A percentile compares a stretch with the other conserved stretches of the same genome.
Conservation (phyloP, 2,888 invertebrate species). For the Toxonevra muliebris region DNA sequence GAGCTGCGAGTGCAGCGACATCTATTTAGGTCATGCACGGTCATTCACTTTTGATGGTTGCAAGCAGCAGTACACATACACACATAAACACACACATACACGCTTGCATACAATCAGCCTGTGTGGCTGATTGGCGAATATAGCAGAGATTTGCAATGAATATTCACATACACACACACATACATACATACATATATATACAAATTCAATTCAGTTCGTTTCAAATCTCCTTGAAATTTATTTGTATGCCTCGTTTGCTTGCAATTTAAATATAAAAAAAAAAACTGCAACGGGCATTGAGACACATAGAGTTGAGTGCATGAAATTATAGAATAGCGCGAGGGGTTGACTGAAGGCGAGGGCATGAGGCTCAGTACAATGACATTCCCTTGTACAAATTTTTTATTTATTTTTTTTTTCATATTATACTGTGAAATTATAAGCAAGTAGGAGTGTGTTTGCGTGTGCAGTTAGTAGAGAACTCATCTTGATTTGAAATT, state of each 20-base stretch:
- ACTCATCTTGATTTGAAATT: no score
- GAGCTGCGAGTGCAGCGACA: constrained; percentile 70
- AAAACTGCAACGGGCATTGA: no score
- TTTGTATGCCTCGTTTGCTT: no score
- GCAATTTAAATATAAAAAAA: no score
- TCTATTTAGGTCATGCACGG: constrained; percentile 76
- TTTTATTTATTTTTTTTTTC: neutral
- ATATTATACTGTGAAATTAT: no score
- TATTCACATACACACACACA: constrained; percentile 11
- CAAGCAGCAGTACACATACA: constrained; percentile 27
- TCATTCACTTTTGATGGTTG: constrained; percentile 63
- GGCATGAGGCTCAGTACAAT: neutral
- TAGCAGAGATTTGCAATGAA: constrained; percentile 19
- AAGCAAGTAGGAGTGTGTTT: no score
- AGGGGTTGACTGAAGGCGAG: no score
- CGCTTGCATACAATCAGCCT: neutral
- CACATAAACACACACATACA: constrained; percentile 23
- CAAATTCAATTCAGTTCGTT: neutral
- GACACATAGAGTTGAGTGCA: no score
- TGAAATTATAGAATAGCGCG: no score
- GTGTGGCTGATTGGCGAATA: constrained; percentile 21
- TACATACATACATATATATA: neutral
- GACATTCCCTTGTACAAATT: constrained; percentile 29
- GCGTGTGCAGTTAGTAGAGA: no score
- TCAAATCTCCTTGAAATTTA: no score